Percentiles rank a stretch among this genome's conserved stretches.
These are phyloP conservation scores for Hypanus sabinus DNA, from an alignment of 2,113 vertebrate species.

Conservation along the genomic window DNA sequence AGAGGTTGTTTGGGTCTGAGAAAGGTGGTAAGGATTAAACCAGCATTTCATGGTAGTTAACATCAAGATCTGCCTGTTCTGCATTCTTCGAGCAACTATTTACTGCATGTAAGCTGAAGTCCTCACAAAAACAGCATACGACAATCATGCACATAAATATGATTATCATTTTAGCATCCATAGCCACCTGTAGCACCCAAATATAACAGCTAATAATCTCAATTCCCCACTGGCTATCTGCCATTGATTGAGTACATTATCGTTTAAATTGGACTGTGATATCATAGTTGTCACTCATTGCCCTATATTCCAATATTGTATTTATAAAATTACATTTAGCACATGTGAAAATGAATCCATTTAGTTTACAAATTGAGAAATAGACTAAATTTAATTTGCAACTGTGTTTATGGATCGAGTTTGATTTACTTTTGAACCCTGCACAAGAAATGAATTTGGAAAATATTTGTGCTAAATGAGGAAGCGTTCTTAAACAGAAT, in stretches of 20 bases:
- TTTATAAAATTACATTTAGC: background rate
- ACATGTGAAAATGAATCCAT: background rate
- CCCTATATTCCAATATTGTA: background rate
- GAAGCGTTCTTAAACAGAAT: background rate
- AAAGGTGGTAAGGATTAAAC: no score
- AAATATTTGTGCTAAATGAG: background rate
- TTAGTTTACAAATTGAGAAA: background rate
- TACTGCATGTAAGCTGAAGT: no score
- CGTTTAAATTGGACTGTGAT: constrained; percentile 10
- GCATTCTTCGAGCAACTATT: no score
- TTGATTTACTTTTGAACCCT: background rate
- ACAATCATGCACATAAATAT: no score
- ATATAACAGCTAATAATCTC: no score
- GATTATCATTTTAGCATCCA: no score
- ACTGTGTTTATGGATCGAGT: background rate
- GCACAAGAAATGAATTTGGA: background rate
- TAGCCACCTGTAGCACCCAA: no score
- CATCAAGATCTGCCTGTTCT: no score
- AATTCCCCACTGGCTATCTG: background rate
- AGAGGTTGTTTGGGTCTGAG: no score
- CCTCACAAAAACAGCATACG: no score
- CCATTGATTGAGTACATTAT: constrained; percentile 2
- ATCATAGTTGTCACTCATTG: background rate
- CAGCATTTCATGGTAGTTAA: no score
- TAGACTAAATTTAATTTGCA: background rate